These are phyloP conservation scores for Drosophila insularis DNA, from an alignment of 1,140 invertebrate species.

Conservation along the genomic window DNA sequence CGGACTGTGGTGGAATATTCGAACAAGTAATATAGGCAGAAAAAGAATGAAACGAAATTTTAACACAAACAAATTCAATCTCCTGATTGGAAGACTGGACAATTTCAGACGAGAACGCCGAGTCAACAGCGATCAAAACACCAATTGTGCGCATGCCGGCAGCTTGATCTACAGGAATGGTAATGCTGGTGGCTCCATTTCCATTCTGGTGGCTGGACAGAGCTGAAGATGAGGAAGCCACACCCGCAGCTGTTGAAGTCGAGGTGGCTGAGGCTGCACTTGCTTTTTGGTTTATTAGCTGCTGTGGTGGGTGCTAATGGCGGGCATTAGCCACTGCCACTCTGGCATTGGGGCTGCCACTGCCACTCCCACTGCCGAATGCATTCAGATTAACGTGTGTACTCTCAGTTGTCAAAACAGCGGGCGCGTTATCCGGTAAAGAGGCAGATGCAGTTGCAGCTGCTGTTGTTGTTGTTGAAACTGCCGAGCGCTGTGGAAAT, in stretches of 20 bases:
- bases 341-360: constrained; percentile 54
- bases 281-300: constrained; percentile 74
- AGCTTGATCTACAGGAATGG: constrained; percentile 55
- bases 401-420: constrained; percentile 88
- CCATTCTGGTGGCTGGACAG: constrained; percentile 55
- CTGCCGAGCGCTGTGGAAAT: constrained; percentile 59
- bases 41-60: too few species aligned
- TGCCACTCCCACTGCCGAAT: constrained; percentile 82
- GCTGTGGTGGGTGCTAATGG: constrained; percentile 31
- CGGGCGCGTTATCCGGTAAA: constrained; percentile 81
- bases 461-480: constrained; percentile 57
- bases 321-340: constrained; percentile 52
- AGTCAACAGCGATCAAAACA: too few species aligned
- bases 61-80: too few species aligned
- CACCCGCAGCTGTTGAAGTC: constrained; percentile 42
- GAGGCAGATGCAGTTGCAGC: constrained; percentile 28
- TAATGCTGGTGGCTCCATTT: constrained; percentile 71
- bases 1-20: too few species aligned
- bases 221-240: constrained; percentile 32
- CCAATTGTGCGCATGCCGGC: constrained; percentile 83
- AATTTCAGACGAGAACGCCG: too few species aligned
- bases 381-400: constrained; percentile 87
- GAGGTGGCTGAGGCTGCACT: constrained; percentile 33
- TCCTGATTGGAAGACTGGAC: too few species aligned
- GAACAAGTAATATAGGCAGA: too few species aligned